Conservation (phyloP, 2,888 invertebrate species). For the Aphodius granarius region DNA sequence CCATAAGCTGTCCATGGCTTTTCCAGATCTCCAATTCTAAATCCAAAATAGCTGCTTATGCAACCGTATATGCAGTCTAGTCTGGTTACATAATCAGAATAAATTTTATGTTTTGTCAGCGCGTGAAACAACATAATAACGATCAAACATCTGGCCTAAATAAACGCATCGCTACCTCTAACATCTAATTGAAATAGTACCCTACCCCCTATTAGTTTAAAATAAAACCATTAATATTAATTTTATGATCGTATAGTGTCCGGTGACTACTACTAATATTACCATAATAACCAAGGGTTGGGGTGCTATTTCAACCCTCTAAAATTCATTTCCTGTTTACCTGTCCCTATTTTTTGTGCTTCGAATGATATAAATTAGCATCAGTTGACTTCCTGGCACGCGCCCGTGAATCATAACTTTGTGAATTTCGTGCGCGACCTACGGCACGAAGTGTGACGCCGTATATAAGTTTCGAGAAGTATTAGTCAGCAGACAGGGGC, state of each 20-base stretch:
- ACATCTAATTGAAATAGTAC: background rate
- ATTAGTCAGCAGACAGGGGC: background rate
- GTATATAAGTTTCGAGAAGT: background rate
- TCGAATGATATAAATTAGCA: conserved; percentile 25
- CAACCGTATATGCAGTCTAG: no score
- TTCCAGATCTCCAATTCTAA: no score
- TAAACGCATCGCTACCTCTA: background rate
- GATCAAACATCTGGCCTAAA: background rate
- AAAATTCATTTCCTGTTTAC: background rate
- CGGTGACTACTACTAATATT: background rate
- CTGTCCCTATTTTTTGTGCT: conserved; percentile 15
- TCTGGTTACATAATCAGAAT: no score
- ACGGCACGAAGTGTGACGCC: background rate
- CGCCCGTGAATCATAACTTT: conserved; percentile 19
- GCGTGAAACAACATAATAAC: background rate
- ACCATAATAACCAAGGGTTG: background rate
- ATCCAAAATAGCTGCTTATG: no score
- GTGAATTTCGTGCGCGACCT: conserved; percentile 2
- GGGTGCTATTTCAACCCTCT: conserved; percentile 3
- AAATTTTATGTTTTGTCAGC: no score
- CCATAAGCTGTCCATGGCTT: no score
- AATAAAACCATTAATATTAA: conserved; percentile 5
- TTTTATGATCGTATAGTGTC: background rate
- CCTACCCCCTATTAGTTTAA: background rate
- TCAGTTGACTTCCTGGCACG: conserved; percentile 18